Evolutionary conservation across 1,140 invertebrate species (phyloP), one percentile per base, ranked within the genome.

Genomic region (Lepidurus apus): DNA sequence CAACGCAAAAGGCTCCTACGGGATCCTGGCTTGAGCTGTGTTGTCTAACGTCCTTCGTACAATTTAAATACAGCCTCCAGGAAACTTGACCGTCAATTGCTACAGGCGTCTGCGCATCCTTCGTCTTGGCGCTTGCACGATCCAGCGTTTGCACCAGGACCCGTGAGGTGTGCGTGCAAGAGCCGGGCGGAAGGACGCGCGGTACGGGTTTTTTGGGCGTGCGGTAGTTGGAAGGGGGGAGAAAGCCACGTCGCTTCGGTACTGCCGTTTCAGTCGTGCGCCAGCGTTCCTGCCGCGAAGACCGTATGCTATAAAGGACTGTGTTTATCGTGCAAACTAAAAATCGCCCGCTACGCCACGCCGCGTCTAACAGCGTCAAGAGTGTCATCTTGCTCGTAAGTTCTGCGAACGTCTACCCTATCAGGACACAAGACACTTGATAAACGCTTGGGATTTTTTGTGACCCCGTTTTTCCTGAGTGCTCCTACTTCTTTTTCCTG

Each of bases 81-180:
- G 53, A 13, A 65, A 65, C n/a, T 65, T 65, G 53, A 65, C 53
- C 53, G 53, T 65, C 53, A 65, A 65, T 65, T 65, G 17, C 53
- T 65, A 65, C 53, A 65, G 53, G 53, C 53, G 53, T 65, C 53
- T 65, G 53, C 53, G 53, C 53, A 65, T 65, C 53, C 53, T 65
- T 65, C 53, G 53, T 34, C 34, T 34, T 34, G 53, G 13, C 53
- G 17, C 45, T 47, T 47, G 45, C 45, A 17, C 21, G 8, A 21
- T 65, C 13, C 53, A 7, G 53, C 53, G 17, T 21, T 21, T 13
- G 17, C 53, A 65, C 53, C 53, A 65, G 53, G 17, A 65, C 53
- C 13, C 53, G 34, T 34, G 34, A 34, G 34, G 34, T 34, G 34
- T 34, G 34, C 34, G 34, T 34, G 34, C 4, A 34, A 34, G 34